phyloP scores from a whole-genome alignment of 2,113 vertebrate species.

The Dascyllus trimaculatus region DNA sequence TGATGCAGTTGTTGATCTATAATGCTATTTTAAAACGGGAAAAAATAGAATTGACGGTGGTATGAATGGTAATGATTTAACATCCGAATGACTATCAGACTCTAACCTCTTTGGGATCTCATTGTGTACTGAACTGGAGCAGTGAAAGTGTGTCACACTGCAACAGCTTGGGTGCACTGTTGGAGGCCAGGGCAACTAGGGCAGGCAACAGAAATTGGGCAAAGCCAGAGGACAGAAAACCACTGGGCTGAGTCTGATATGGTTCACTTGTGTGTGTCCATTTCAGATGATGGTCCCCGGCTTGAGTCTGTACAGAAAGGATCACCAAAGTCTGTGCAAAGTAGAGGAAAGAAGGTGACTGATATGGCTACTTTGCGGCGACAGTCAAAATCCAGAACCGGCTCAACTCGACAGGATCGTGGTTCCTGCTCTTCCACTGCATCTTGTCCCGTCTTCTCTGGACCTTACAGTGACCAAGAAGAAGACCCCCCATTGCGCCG shows the following conservation, averaged over 20 bases:
- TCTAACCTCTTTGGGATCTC: conserved; percentile 39
- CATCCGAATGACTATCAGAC: conserved; percentile 40
- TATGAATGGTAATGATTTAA: conserved; percentile 52
- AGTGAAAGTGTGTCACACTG: conserved; percentile 75
- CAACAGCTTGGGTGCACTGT: conserved; percentile 40
- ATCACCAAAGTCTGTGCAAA: conserved; percentile 56
- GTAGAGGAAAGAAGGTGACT: conserved; percentile 26
- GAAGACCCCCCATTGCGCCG: conserved; percentile 65
- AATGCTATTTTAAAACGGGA: conserved; percentile 57
- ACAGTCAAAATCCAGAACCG: conserved; percentile 60
- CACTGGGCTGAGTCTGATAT: conserved; percentile 71
- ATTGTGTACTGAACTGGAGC: conserved; percentile 41
- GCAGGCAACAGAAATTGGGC: conserved; percentile 62
- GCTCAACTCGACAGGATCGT: conserved; percentile 71
- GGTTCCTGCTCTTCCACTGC: conserved; percentile 81
- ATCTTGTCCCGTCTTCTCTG: conserved; percentile 83
- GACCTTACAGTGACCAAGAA: conserved; percentile 76
- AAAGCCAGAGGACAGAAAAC: conserved; percentile 67
- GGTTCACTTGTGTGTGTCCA: conserved; percentile 80
- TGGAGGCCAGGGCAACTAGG: conserved; percentile 66
- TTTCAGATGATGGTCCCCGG: conserved; percentile 73
- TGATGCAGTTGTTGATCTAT: conserved; percentile 64
- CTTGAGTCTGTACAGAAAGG: conserved; percentile 78
- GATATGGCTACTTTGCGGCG: conserved; percentile 63
- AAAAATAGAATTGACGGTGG: conserved; percentile 54